Evolutionary conservation across 2,113 vertebrate genomes (phyloP).

Genomic region (Nothocercus julius): DNA sequence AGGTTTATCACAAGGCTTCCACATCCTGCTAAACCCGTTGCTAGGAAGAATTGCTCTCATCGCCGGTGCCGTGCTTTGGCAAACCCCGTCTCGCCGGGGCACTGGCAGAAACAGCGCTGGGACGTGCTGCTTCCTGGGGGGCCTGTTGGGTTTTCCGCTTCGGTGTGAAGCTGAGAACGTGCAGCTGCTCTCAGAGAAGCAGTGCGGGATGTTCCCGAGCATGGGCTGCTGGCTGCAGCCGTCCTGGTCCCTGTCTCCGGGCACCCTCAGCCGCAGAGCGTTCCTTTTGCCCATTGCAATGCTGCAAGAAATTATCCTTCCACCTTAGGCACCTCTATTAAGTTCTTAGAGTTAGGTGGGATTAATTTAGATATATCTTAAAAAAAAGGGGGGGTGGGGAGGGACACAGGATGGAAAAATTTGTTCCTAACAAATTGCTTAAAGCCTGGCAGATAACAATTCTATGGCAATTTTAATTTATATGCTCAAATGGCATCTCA

Average conservation of each 20-base stretch:
- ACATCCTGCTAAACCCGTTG: not conserved
- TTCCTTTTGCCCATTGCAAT: not conserved
- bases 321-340: not conserved
- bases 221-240: not conserved
- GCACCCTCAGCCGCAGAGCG: fast-evolving
- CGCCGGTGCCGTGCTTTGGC: not conserved
- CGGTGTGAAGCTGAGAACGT: not conserved
- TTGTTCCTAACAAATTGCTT: not conserved
- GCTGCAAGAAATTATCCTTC: not conserved
- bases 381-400: not conserved
- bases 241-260: not conserved
- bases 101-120: not conserved
- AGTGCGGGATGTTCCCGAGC: not conserved
- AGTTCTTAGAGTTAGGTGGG: not conserved
- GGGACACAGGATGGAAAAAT: not conserved
- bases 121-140: not conserved
- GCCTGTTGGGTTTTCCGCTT: not conserved
- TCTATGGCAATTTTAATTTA: not conserved
- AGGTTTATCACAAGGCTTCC: not conserved
- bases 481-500: not conserved
- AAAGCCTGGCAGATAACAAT: not conserved
- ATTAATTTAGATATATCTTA: not conserved
- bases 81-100: not conserved
- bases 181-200: not conserved
- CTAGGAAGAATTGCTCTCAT: not conserved